Evolutionary conservation across 2,888 invertebrate genomes (phyloP), one percentile per base, ranked within the genome.

Genomic region (Arge pagana): DNA sequence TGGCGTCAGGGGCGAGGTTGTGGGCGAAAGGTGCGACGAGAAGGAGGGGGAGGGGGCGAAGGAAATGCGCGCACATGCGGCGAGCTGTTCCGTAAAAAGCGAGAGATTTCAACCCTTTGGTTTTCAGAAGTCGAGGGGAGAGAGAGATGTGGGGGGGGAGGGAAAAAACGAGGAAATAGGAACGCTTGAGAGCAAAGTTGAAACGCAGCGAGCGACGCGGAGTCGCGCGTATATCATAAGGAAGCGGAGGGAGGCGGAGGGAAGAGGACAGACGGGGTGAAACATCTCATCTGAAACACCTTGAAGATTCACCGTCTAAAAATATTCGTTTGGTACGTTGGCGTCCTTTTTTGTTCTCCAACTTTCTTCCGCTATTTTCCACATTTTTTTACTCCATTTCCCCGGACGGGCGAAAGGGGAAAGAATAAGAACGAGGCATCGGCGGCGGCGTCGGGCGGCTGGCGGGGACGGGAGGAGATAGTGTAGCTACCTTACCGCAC

Each of bases 401-500:
- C 45, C 23, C 33, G 15, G 13, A 3, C 28, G 28, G n/a, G n/a
- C 10, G n/a, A 26, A n/a, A 26, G 10, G 28, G n/a, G 2, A n/a
- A 26, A 26, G 28, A 26, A 26, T 8, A 3, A 26, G 28, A 26
- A 26, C 10, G n/a, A 26, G 28, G n/a, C 8, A n/a, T 10, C 8
- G 33, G 11, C 11, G 33, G 7, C 8, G 7, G 13, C n/a, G n/a
- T n/a, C n/a, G n/a, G n/a, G n/a, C n/a, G n/a, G n/a, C n/a, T n/a
- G n/a, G n/a, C 19, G 13, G 16, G 10, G 39, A 15, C 51, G 33
- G 56, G 49, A 62, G 62, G 63, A 57, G 57, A 61, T 60, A 58
- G 53, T 59, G 21, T n/a, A n/a, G n/a, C n/a, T 55, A 62, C 59
- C 58, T 62, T 62, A 31, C 28, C 63, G 67, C 64, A 62, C 69